Percentiles rank a stretch among this genome's conserved stretches.
Conservation (phyloP, 2,888 invertebrate species). For the Elegia similella region DNA sequence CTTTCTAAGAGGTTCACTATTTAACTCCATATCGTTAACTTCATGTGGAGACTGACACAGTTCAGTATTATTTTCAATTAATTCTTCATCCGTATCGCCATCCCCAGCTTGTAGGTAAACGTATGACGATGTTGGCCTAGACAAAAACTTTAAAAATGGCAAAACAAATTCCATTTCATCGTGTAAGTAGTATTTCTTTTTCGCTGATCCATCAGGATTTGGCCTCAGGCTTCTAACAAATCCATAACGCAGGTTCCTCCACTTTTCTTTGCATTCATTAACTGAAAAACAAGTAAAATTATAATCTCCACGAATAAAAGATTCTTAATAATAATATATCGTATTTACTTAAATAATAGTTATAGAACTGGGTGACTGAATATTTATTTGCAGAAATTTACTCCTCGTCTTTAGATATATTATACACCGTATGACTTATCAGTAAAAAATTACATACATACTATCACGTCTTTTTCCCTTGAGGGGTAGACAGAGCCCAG, state of each 20-base stretch:
- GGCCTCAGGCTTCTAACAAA: constrained; percentile 43
- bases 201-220: constrained; percentile 39
- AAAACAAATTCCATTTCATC: constrained; percentile 48
- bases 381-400: no score
- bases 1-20: constrained; percentile 23
- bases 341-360: no score
- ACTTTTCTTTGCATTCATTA: constrained; percentile 49
- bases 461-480: no score
- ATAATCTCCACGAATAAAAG: no score
- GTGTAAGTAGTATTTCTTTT: constrained; percentile 48
- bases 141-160: constrained; percentile 39
- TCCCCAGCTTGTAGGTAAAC: constrained; percentile 27
- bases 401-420: no score
- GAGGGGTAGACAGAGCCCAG: no score
- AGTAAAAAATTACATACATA: no score
- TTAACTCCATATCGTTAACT: constrained; percentile 21
- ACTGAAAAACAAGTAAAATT: constrained; percentile 39
- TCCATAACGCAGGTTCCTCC: constrained; percentile 50
- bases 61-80: constrained; percentile 23
- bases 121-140: constrained; percentile 26
- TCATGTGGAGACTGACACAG: constrained; percentile 25
- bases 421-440: no score
- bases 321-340: no score
- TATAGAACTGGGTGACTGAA: no score
- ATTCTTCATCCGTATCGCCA: constrained; percentile 38